Evolutionary conservation across 92 coral and sea anemone species (phyloP).

Genomic region (Scolanthus callimorphus): DNA sequence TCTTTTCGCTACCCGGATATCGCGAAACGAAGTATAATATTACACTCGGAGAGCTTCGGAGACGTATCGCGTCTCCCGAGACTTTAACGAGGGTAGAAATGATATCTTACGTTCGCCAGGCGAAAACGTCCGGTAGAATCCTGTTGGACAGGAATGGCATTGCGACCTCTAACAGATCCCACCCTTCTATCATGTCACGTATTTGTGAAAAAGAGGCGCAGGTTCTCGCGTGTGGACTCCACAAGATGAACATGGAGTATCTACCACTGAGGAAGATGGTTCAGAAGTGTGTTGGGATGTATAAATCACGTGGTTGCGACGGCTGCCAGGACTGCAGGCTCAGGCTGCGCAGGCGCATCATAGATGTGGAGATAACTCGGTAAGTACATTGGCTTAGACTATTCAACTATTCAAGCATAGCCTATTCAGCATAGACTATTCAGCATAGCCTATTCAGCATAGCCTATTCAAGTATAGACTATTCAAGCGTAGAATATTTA

Average conservation of each 20-base stretch:
- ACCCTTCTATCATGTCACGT: conserved; percentile 85
- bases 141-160: conserved; percentile 80
- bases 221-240: conserved; percentile 88
- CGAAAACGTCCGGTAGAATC: conserved; percentile 89
- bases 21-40: conserved; percentile 90
- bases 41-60: conserved; percentile 86
- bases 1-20: conserved; percentile 87
- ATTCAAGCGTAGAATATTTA: no score
- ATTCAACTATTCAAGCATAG: no score
- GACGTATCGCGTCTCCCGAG: conserved; percentile 90
- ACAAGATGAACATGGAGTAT: conserved; percentile 85
- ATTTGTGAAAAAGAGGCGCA: conserved; percentile 95
- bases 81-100: conserved; percentile 93
- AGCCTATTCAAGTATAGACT: no score
- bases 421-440: no score
- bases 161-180: conserved; percentile 88
- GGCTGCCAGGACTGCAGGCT: conserved; percentile 87
- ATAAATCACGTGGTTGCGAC: conserved; percentile 63
- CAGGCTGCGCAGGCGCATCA: conserved; percentile 67
- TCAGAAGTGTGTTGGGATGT: conserved; percentile 55
- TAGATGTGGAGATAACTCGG: conserved; percentile 95
- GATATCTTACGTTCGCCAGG: conserved; percentile 95
- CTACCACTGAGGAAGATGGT: conserved; percentile 77
- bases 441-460: no score
- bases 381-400: no score